Conservation (phyloP, 2,113 vertebrate genomes). For the Rhodinocichla rosea region DNA sequence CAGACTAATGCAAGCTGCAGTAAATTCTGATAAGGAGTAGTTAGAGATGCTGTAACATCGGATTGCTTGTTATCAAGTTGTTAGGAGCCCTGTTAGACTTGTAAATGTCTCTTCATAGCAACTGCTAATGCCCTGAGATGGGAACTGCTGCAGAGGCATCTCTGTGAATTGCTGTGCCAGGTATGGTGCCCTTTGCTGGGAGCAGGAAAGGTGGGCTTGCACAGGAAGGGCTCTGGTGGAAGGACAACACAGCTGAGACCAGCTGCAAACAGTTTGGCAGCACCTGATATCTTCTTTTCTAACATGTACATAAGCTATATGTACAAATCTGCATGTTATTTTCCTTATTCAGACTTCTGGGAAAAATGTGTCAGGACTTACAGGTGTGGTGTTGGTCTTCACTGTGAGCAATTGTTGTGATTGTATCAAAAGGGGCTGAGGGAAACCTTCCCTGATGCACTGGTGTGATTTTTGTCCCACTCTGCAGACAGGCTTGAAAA, state of each 20-base stretch:
- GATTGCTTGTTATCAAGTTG: background rate
- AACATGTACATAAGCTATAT: fast-evolving
- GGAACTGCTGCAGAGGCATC: constrained; percentile 30
- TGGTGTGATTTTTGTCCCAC: background rate
- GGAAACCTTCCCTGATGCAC: background rate
- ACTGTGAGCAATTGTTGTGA: background rate
- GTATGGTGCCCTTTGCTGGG: constrained; percentile 10
- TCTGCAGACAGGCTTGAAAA: background rate
- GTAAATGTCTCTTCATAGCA: constrained; percentile 31
- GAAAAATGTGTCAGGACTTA: background rate
- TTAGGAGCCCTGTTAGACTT: background rate
- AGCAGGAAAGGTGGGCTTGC: background rate
- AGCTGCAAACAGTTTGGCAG: background rate
- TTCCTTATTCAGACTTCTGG: background rate
- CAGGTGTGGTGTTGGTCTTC: background rate
- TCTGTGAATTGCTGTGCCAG: constrained; percentile 52
- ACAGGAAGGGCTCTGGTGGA: background rate
- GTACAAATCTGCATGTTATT: fast-evolving
- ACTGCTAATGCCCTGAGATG: background rate
- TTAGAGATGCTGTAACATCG: background rate
- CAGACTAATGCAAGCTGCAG: background rate
- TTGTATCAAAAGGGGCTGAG: background rate
- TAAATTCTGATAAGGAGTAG: background rate
- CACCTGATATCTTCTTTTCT: background rate
- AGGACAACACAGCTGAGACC: background rate